Percentiles rank a stretch among this genome's conserved stretches.
Conservation (phyloP, 2,888 invertebrate genomes). For the Euplexia lucipara region DNA sequence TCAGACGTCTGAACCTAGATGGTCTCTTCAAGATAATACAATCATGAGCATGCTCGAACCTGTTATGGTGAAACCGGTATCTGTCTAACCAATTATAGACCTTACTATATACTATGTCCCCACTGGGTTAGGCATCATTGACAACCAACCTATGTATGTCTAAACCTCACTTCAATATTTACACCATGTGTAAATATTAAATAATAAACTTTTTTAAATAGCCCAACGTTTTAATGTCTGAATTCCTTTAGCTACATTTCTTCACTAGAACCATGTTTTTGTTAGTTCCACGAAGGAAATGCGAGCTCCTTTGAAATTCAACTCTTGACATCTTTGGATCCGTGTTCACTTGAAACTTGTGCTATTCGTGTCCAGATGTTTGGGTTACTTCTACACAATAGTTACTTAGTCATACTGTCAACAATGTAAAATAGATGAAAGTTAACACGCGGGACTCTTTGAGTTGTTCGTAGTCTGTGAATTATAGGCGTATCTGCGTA, state of each 20-base stretch:
- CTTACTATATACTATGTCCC: conserved; percentile 33
- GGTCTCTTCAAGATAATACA: conserved; percentile 23
- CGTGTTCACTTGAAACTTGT: conserved; percentile 73
- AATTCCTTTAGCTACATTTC: conserved; percentile 34
- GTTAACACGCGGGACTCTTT: conserved; percentile 11
- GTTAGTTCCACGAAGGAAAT: conserved; percentile 56
- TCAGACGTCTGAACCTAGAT: too few species aligned
- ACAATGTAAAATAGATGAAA: conserved; percentile 25
- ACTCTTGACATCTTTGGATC: conserved; percentile 72
- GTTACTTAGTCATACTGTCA: conserved; percentile 31
- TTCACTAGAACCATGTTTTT: conserved; percentile 48
- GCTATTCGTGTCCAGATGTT: conserved; percentile 70
- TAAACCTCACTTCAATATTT: conserved; percentile 9
- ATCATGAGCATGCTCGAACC: conserved; percentile 21
- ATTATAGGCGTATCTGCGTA: background rate
- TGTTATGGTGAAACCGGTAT: conserved; percentile 10
- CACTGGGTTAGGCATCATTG: conserved; percentile 27
- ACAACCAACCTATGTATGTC: conserved; percentile 40
- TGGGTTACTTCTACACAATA: conserved; percentile 53
- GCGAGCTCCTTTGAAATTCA: conserved; percentile 70
- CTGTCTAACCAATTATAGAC: conserved; percentile 8
- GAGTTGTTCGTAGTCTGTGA: conserved; percentile 6
- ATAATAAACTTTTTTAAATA: conserved; percentile 18
- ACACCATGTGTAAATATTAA: too few species aligned
- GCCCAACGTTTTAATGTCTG: conserved; percentile 9